These are phyloP conservation scores for Rhea pennata DNA, from an alignment of 2,113 vertebrate genomes.

Conservation along the genomic window DNA sequence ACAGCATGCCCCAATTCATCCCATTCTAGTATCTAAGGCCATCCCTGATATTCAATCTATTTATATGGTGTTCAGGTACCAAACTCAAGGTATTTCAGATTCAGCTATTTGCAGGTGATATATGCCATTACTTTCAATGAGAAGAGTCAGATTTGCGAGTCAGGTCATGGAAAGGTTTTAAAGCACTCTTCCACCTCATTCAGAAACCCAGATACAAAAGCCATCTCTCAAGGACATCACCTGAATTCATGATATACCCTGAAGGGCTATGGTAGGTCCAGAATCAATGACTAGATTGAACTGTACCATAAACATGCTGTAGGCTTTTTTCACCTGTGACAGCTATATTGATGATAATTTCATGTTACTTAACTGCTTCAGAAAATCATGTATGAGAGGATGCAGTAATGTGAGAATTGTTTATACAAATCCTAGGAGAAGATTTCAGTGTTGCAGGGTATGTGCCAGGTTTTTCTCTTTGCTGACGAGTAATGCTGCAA, in stretches of 20 bases:
- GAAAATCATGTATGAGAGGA: slow-evolving; percentile 59
- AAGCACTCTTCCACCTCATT: slow-evolving; percentile 35
- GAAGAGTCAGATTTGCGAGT: neutral
- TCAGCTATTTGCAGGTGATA: neutral
- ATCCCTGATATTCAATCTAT: neutral
- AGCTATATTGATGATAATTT: slow-evolving; percentile 54
- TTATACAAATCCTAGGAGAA: slow-evolving; percentile 53
- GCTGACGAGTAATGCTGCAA: slow-evolving; percentile 40
- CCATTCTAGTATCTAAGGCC: neutral
- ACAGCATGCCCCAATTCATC: neutral
- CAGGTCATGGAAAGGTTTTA: neutral
- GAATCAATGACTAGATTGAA: slow-evolving; percentile 31
- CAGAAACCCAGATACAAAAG: slow-evolving; percentile 32
- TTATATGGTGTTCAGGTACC: neutral
- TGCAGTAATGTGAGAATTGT: slow-evolving; percentile 66
- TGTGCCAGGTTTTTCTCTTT: slow-evolving; percentile 14
- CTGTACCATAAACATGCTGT: slow-evolving; percentile 22
- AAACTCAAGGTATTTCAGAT: neutral
- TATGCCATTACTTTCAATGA: neutral
- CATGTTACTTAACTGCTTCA: slow-evolving; percentile 63
- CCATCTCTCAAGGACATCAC: neutral
- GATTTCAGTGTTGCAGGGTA: slow-evolving; percentile 53
- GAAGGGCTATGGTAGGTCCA: slow-evolving; percentile 36
- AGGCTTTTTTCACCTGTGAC: slow-evolving; percentile 57
- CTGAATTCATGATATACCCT: slow-evolving; percentile 29